These are phyloP conservation scores for Caretta caretta DNA, from an alignment of 2,113 vertebrate genomes.

Conservation along the genomic window DNA sequence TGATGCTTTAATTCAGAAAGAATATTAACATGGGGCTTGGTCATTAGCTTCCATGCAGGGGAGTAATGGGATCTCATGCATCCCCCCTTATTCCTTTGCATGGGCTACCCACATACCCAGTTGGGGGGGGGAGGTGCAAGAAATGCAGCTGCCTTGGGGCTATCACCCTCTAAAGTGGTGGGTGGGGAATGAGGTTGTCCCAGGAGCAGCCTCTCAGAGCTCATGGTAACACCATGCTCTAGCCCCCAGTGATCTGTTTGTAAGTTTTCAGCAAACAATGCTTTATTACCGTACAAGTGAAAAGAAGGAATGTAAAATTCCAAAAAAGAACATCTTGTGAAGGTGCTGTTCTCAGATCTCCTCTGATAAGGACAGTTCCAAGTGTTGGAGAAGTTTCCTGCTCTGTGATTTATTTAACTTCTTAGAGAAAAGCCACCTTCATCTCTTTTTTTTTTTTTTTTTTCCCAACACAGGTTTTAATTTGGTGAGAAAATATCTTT, in stretches of 20 bases:
- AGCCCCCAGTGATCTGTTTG: not conserved
- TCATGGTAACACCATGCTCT: not conserved
- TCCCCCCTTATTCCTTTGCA: not conserved
- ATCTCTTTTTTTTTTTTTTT: constrained; percentile 52
- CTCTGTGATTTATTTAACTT: constrained; percentile 69
- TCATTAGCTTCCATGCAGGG: not conserved
- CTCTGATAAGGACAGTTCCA: constrained; percentile 32
- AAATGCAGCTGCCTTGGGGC: not conserved
- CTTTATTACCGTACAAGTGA: constrained; percentile 44
- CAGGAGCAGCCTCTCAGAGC: not conserved
- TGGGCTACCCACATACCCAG: rapidly evolving
- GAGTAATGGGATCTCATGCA: rapidly evolving
- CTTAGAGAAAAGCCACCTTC: constrained; percentile 69
- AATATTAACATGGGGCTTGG: not conserved
- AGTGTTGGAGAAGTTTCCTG: constrained; percentile 66
- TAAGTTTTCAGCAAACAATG: constrained; percentile 43
- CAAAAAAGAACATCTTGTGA: constrained; percentile 11
- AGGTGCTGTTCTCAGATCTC: constrained; percentile 43
- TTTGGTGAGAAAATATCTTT: constrained; percentile 79
- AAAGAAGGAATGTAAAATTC: constrained; percentile 40
- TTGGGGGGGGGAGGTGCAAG: not conserved
- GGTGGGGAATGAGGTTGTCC: not conserved
- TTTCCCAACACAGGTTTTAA: constrained; percentile 65
- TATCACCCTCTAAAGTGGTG: not conserved
- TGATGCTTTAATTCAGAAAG: not conserved